These are phyloP conservation scores for Pluvianellus socialis DNA, from an alignment of 2,113 vertebrate genomes.

Conservation along the genomic window DNA sequence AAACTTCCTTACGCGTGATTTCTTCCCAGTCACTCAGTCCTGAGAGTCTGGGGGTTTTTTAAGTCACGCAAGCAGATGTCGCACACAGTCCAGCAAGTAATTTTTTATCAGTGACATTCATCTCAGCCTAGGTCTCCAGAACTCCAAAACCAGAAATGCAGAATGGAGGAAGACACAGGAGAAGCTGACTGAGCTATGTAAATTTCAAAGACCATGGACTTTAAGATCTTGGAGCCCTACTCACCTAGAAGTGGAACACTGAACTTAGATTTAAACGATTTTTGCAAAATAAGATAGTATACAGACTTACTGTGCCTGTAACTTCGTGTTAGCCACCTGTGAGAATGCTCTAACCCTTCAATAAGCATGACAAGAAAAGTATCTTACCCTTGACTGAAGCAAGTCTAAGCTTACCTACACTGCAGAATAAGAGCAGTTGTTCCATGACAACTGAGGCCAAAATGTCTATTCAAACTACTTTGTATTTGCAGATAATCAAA, in stretches of 20 bases:
- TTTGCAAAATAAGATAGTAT: not conserved
- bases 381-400: not conserved
- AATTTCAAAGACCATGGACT: fast-evolving
- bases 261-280: not conserved
- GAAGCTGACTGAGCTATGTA: fast-evolving
- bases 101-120: not conserved
- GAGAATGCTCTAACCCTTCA: not conserved
- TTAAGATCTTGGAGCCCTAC: not conserved
- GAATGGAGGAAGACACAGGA: not conserved
- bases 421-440: not conserved
- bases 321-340: not conserved
- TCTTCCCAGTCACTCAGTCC: not conserved
- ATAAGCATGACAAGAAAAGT: not conserved
- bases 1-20: not conserved
- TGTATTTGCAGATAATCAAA: not conserved
- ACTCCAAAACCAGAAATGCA: not conserved
- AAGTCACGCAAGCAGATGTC: not conserved
- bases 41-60: not conserved
- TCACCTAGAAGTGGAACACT: not conserved
- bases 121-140: not conserved
- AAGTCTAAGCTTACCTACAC: not conserved
- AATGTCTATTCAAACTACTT: not conserved
- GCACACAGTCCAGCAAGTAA: not conserved
- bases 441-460: not conserved
- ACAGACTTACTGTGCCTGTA: not conserved